These are phyloP conservation scores for Argyrosomus japonicus DNA, from an alignment of 2,113 vertebrate genomes.

Conservation along the genomic window DNA sequence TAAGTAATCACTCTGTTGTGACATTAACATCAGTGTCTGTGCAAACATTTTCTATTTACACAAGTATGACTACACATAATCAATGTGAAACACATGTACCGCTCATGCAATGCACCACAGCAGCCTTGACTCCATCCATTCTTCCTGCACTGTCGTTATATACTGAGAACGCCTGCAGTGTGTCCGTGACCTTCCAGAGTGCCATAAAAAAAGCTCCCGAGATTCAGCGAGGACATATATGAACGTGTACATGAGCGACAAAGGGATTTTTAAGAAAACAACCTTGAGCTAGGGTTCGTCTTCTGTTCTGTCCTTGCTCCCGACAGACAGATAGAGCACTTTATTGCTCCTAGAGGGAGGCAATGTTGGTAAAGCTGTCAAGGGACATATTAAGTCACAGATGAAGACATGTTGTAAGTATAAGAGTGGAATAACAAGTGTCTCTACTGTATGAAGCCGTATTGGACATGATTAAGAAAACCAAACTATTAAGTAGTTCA, in stretches of 20 bases:
- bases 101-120: neutral
- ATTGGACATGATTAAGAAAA: neutral
- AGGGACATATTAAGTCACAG: neutral
- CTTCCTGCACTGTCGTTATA: conserved; percentile 1
- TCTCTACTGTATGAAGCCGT: neutral
- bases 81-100: neutral
- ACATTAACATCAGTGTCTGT: neutral
- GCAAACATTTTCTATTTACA: neutral
- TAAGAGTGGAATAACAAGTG: neutral
- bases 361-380: conserved; percentile 16
- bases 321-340: neutral
- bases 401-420: conserved; percentile 5
- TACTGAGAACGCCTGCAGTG: neutral
- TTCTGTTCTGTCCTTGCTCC: conserved; percentile 8
- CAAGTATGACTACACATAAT: neutral
- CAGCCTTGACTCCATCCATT: conserved; percentile 34
- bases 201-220: conserved; percentile 50
- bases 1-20: neutral
- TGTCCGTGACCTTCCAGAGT: conserved; percentile 31
- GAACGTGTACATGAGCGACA: neutral
- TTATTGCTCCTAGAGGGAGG: conserved; percentile 31
- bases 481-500: neutral
- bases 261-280: conserved; percentile 16
- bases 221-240: conserved; percentile 3
- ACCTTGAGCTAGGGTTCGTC: conserved; percentile 31